These are phyloP conservation scores for Diploptera punctata DNA, from an alignment of 2,888 invertebrate genomes.

Conservation along the genomic window DNA sequence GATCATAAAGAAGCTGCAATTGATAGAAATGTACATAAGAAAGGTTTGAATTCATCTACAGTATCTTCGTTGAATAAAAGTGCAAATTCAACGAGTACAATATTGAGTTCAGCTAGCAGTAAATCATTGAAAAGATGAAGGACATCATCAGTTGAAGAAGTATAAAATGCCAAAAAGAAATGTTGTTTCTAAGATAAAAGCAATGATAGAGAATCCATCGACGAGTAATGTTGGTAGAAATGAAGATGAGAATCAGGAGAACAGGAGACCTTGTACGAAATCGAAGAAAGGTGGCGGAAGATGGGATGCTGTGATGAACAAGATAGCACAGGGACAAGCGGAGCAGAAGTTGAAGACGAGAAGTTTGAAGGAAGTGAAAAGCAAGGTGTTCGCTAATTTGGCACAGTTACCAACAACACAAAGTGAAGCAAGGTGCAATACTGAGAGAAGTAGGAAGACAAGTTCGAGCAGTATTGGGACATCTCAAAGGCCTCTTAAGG, in stretches of 20 bases:
- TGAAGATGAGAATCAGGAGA: slow-evolving; percentile 62
- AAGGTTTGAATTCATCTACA: no score
- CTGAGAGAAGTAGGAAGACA: slow-evolving; percentile 11
- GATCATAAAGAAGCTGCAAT: no score
- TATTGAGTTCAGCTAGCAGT: neutral
- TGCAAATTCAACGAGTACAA: no score
- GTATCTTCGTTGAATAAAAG: no score
- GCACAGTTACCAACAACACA: neutral
- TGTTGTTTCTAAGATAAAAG: slow-evolving; percentile 77
- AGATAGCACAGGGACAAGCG: slow-evolving; percentile 73
- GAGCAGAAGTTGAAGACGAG: slow-evolving; percentile 75
- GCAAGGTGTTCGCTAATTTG: slow-evolving; percentile 68
- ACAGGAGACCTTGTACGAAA: slow-evolving; percentile 55
- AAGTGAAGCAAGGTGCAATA: slow-evolving; percentile 18
- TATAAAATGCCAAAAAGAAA: slow-evolving; percentile 81
- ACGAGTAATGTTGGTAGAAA: slow-evolving; percentile 26
- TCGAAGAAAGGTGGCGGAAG: slow-evolving; percentile 66
- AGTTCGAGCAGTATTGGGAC: neutral
- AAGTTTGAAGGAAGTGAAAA: slow-evolving; percentile 82
- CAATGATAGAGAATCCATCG: slow-evolving; percentile 64
- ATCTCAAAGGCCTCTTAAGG: neutral
- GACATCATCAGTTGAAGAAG: slow-evolving; percentile 62
- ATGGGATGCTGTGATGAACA: slow-evolving; percentile 86
- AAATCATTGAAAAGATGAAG: slow-evolving; percentile 46
- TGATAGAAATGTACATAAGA: no score